Evolutionary conservation across 92 coral and sea anemone species (phyloP).

Genomic region (Virgularia gustaviana): DNA sequence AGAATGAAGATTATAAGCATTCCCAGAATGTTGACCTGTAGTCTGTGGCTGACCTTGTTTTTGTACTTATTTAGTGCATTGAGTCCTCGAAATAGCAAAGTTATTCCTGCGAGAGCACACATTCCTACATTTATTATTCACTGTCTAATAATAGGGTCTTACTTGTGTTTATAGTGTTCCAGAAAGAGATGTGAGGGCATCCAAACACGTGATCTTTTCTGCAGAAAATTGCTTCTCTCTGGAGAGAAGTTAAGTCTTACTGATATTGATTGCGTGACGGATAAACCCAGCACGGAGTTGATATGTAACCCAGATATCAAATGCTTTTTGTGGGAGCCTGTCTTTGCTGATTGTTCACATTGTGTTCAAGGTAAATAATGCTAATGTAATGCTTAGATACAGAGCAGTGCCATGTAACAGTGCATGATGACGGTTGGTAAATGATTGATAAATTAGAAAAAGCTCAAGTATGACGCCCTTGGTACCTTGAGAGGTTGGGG

Average conservation of each 20-base stretch:
- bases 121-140: not conserved
- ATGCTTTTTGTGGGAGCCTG: constrained; percentile 22
- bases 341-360: constrained; percentile 16
- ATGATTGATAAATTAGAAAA: no score
- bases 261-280: constrained; percentile 19
- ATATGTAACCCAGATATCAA: constrained; percentile 3
- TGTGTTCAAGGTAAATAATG: constrained; percentile 14
- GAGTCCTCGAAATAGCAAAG: no score
- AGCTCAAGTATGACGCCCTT: no score
- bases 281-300: constrained; percentile 18
- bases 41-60: no score
- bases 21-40: no score
- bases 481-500: no score
- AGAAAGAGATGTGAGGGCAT: constrained; percentile 24
- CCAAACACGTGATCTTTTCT: constrained; percentile 5
- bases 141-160: not conserved
- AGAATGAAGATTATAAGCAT: no score
- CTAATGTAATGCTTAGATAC: no score
- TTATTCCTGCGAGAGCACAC: not conserved
- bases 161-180: constrained; percentile 13
- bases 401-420: no score
- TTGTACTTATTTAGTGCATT: no score
- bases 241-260: not conserved
- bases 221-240: not conserved
- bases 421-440: no score